Evolutionary conservation across 2,888 invertebrate genomes (phyloP), one percentile per base, ranked within the genome.

Genomic region (Platynereis dumerilii): DNA sequence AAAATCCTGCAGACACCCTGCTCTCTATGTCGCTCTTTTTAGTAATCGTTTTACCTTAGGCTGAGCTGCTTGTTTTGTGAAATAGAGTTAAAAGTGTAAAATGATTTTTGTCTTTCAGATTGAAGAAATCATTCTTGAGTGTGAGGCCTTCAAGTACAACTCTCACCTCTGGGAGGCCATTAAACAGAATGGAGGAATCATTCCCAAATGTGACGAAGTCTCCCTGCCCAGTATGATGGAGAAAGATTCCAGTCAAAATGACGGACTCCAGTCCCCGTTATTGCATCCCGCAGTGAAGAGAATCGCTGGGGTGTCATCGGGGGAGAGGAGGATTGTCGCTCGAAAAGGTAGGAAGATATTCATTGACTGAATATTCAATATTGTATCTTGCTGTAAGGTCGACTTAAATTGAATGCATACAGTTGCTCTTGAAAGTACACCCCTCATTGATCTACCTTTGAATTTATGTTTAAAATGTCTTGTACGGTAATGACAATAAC

Each of bases 101-200:
- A n/a, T n/a, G n/a, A n/a, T n/a, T n/a, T n/a, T n/a, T 34, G 20
- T 69, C 15, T 60, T 78, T 78, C 80, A 92, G 90, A 92, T 96
- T 60, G 98, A 99, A 84, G 98, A 99, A 85, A 91, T 91, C 77
- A 93, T 96, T 62, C 86, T 99, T 62, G 98, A 98, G 80, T 91
- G 91, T 7, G 83, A 94, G 69, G 94, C 93, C 1, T 99, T 99
- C 99, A 88, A 89, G 68, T 88, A 88, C 15, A 89, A 89, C 65
- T 96, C 96, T 75, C 92, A 93, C 0, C 81, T 98, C 34, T 99
- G 98, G 98, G 88, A 89, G n/a, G 89, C 89, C 29, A 89, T 95
- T 57, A 85, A 78, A 48, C 85, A 85, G 52, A 86, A 87, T 27
- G 87, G 86, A 1, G 86, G 86, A 52, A 86, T 87, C n/a, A 87